Conservation (phyloP, 2,113 vertebrate species). For the zebrafish (Danio rerio) region GRCz12tu NC_133177.1:56128501-56129000, state of each 20-base stretch:
- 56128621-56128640: not conserved
- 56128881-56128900: not conserved
- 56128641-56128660: not conserved
- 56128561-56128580: slow-evolving; percentile 19
- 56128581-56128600: not conserved
- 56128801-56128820: not conserved
- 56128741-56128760: not conserved
- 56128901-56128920: too few species aligned
- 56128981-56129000: too few species aligned
- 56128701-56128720: not conserved
- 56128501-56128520: not conserved
- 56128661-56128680: too few species aligned
- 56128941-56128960: too few species aligned
- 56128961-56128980: too few species aligned
- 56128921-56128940: too few species aligned
- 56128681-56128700: too few species aligned
- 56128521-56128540: not conserved
- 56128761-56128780: not conserved
- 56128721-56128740: not conserved
- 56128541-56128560: not conserved
- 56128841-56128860: slow-evolving; percentile 2
- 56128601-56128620: not conserved
- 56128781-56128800: not conserved
- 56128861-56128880: not conserved
- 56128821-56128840: not conserved